A percentile compares a stretch with the other conserved stretches of the same genome.
phyloP scores from a whole-genome alignment of 2,797 vertebrate genomes.

The Lycodopsis pacificus region DNA sequence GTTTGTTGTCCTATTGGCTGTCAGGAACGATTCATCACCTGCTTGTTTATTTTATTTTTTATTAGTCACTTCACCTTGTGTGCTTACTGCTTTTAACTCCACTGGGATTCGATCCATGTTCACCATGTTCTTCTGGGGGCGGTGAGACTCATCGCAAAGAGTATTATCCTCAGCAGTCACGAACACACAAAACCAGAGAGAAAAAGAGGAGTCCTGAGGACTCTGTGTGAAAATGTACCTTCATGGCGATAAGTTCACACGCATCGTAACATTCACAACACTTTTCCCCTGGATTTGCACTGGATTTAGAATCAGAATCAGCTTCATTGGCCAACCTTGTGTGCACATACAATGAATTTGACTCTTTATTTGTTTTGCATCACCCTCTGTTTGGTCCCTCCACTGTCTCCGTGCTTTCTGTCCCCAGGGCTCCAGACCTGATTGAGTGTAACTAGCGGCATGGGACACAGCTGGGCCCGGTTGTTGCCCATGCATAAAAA shows the following conservation, averaged over 20 bases:
- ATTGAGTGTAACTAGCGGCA: background rate
- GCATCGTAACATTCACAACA: background rate
- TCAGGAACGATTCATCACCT: slow-evolving; percentile 14
- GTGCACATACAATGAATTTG: background rate
- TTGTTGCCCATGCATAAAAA: background rate
- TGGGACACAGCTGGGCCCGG: background rate
- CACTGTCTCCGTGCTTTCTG: background rate
- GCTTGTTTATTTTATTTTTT: slow-evolving; percentile 6
- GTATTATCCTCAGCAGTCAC: slow-evolving; percentile 22
- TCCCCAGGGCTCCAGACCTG: background rate
- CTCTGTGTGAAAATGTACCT: slow-evolving; percentile 6
- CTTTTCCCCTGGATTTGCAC: background rate
- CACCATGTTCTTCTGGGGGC: slow-evolving; percentile 41
- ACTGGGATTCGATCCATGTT: slow-evolving; percentile 49
- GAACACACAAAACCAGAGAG: slow-evolving; percentile 5
- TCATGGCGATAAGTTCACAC: background rate
- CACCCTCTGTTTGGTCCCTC: background rate
- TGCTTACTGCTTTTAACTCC: slow-evolving; percentile 38
- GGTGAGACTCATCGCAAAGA: slow-evolving; percentile 17
- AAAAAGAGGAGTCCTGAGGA: slow-evolving; percentile 1
- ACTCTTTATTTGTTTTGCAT: background rate
- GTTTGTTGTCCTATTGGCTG: background rate
- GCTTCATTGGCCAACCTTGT: background rate
- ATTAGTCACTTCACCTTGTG: slow-evolving; percentile 41
- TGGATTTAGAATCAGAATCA: background rate